Evolutionary conservation across 2,797 vertebrate species (phyloP).

Genomic region (Micropoecilia bifurca): DNA sequence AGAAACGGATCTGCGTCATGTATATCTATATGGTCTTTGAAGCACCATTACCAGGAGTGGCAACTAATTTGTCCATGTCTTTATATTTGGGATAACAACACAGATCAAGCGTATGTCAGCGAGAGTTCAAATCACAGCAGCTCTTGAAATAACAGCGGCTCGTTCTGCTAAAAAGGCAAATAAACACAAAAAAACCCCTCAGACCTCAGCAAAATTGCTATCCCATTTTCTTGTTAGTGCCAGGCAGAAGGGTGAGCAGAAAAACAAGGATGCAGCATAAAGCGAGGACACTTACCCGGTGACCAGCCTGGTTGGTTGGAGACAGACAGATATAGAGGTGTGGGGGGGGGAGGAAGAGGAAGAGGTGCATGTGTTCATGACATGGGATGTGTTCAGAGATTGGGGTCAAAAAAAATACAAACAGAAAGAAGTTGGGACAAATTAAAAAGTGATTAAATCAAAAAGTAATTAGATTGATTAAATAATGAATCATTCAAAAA

Average conservation of each 20-base stretch:
- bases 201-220: constrained; percentile 8
- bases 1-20: background rate
- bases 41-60: background rate
- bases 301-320: constrained; percentile 98
- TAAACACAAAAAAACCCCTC: background rate
- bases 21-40: too few species aligned
- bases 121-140: constrained; percentile 9
- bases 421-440: constrained; percentile 76
- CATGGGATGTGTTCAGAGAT: constrained; percentile 79
- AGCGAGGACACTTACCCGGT: constrained; percentile 96
- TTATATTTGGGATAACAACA: background rate
- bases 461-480: constrained; percentile 68
- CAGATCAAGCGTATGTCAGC: constrained; percentile 6
- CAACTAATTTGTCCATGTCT: background rate
- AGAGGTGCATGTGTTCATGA: constrained; percentile 71
- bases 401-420: constrained; percentile 53
- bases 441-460: constrained; percentile 77
- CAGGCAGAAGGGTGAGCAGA: constrained; percentile 76
- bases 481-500: constrained; percentile 64
- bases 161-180: constrained; percentile 17
- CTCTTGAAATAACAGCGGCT: constrained; percentile 18
- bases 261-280: constrained; percentile 61
- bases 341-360: constrained; percentile 76
- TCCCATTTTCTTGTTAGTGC: constrained; percentile 50
- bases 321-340: constrained; percentile 84